Evolutionary conservation across 2,113 vertebrate genomes (phyloP), one percentile per base, ranked within the genome.

Genomic region (Tragelaphus scriptus): DNA sequence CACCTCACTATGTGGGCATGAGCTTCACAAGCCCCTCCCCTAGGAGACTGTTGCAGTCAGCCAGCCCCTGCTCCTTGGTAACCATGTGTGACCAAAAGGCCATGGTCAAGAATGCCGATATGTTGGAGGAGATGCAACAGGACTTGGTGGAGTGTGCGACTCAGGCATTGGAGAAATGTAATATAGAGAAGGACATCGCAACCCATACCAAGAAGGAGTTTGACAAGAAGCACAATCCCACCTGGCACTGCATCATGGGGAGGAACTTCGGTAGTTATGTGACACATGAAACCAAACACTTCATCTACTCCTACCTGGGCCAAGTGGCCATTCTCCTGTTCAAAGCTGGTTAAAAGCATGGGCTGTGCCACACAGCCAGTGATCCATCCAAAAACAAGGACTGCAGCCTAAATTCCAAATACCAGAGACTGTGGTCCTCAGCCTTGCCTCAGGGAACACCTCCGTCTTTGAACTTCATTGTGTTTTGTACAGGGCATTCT

Each of bases 1-100:
- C 1, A 0, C 65, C 19, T 71, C n/a, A 23, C 65, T 71, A 21
- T 71, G n/a, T 36, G 65, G 19, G 65, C 2, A 0, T 36, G 65
- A 36, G 0, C 2, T 2, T 36, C 10, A 21, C 0, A 2, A 71
- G n/a, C n/a, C n/a, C 19, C 19, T 36, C n/a, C 65, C 65, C n/a
- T 36, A 11, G 65, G n/a, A 36, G n/a, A 71, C 65, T 0, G 2
- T 11, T 71, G 65, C 19, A 71, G 65, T 71, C 5, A 10, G 65
- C 4, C 65, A 36, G 65, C 65, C 19, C n/a, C 65, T 71, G 19
- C n/a, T 71, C 19, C 65, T 36, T 21, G 19, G 5, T 36, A 23
- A 71, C n/a, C 19, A 36, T 4, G 65, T 21, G 65, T 36, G 65
- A 71, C 65, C n/a, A 23, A 71, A 36, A 71, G 65, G n/a, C n/a